Percentiles rank a stretch among this genome's conserved stretches.
These are phyloP conservation scores for Chromoteleia sp. DNA, from an alignment of 2,888 invertebrate genomes.

Conservation along the genomic window DNA sequence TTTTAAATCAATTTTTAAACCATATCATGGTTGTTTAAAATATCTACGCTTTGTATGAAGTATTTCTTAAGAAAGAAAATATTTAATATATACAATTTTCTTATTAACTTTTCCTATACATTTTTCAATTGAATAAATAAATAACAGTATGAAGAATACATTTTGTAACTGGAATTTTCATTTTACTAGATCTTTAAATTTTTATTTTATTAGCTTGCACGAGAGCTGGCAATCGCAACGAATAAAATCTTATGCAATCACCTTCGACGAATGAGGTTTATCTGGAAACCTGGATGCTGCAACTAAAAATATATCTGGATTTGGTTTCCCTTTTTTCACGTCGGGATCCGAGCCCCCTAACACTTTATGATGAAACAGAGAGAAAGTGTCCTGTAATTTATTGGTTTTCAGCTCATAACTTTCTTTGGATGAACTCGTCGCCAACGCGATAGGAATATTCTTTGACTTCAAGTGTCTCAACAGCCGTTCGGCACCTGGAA, in stretches of 20 bases:
- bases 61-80: no score
- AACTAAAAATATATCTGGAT: slow-evolving; percentile 89
- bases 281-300: slow-evolving; percentile 87
- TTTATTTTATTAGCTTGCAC: neutral
- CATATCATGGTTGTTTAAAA: no score
- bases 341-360: slow-evolving; percentile 88
- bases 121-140: no score
- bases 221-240: no score
- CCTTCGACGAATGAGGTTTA: slow-evolving; percentile 84
- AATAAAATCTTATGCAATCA: no score
- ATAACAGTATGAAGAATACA: no score
- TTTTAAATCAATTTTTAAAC: no score
- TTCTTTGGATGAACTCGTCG: slow-evolving; percentile 88
- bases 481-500: slow-evolving; percentile 86
- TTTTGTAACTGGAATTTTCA: no score
- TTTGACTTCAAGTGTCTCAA: slow-evolving; percentile 87
- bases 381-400: slow-evolving; percentile 85
- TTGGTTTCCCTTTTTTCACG: slow-evolving; percentile 89
- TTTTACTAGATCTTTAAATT: neutral
- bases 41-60: no score
- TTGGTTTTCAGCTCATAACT: slow-evolving; percentile 87
- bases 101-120: no score
- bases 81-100: no score
- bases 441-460: slow-evolving; percentile 89
- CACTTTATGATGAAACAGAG: slow-evolving; percentile 87